phyloP scores from a whole-genome alignment of 1,140 invertebrate species.

The Dolichoris vasculosae region DNA sequence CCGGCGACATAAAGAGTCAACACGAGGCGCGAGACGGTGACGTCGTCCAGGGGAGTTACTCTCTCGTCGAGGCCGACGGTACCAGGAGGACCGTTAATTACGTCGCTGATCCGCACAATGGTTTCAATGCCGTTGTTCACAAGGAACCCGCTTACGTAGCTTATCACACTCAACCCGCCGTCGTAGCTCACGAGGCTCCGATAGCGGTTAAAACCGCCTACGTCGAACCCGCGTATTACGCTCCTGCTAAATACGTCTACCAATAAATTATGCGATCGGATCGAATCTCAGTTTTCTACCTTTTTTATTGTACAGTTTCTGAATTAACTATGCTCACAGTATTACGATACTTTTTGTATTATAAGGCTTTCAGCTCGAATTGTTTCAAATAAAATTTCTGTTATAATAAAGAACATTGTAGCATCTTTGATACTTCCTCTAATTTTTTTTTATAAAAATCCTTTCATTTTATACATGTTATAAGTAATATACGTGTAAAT shows the following conservation, averaged over 20 bases:
- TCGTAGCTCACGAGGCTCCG: conserved; percentile 43
- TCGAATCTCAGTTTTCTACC: not conserved
- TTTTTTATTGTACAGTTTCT: not conserved
- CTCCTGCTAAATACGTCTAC: not conserved
- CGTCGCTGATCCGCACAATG: conserved; percentile 74
- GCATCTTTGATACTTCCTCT: not conserved
- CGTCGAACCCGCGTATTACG: conserved; percentile 12
- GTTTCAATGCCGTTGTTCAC: conserved; percentile 77
- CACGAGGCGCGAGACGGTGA: conserved; percentile 76
- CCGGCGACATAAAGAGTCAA: conserved; percentile 75
- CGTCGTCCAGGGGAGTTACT: conserved; percentile 76
- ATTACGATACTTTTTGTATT: not conserved
- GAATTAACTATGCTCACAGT: not conserved
- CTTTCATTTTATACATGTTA: not conserved
- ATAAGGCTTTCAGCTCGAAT: not conserved
- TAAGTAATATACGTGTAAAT: no score
- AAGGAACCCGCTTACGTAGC: conserved; percentile 70
- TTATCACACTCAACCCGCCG: not conserved
- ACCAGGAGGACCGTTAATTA: conserved; percentile 76
- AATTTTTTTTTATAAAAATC: not conserved
- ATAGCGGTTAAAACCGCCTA: not conserved
- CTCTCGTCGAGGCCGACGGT: conserved; percentile 76
- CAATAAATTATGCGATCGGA: no score
- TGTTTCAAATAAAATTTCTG: not conserved
- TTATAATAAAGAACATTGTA: not conserved